Evolutionary conservation across 1,140 invertebrate genomes (phyloP).

Genomic region (Zaprionus gabonicus): DNA sequence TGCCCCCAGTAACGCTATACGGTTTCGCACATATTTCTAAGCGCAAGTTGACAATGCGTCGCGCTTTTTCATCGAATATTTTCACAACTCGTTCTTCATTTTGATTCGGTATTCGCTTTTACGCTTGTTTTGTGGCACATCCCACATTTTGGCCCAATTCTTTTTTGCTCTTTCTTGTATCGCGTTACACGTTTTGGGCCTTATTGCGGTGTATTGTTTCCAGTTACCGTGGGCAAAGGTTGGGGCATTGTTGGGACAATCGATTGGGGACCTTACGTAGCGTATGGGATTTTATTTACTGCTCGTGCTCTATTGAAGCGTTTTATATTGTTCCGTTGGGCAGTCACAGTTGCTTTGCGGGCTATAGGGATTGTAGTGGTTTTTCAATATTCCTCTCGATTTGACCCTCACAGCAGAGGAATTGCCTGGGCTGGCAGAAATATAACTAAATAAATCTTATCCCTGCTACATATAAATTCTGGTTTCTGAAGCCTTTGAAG

Average conservation of each 20-base stretch:
- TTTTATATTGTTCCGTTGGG: conserved; percentile 49
- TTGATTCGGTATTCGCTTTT: conserved; percentile 39
- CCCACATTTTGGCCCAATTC: conserved; percentile 16
- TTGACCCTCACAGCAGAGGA: background rate
- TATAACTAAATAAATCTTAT: conserved; percentile 23
- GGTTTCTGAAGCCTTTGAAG: background rate
- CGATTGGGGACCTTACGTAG: conserved; percentile 51
- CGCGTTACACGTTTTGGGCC: conserved; percentile 36
- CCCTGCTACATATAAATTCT: background rate
- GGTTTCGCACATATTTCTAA: conserved; percentile 1
- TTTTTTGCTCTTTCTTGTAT: conserved; percentile 27
- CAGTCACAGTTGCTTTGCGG: conserved; percentile 26
- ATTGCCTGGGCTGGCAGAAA: background rate
- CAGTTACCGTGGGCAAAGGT: conserved; percentile 41
- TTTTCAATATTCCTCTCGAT: conserved; percentile 36
- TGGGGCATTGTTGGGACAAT: conserved; percentile 29
- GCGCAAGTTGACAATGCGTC: conserved; percentile 24
- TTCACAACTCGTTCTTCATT: conserved; percentile 50
- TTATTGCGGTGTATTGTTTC: conserved; percentile 63
- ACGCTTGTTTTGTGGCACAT: background rate
- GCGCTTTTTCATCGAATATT: conserved; percentile 31
- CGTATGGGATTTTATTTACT: conserved; percentile 66
- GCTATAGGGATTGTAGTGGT: conserved; percentile 20
- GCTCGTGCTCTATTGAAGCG: conserved; percentile 48
- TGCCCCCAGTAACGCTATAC: conserved; percentile 1